Evolutionary conservation across 2,888 invertebrate genomes (phyloP).

Genomic region (Cephalotes varians): DNA sequence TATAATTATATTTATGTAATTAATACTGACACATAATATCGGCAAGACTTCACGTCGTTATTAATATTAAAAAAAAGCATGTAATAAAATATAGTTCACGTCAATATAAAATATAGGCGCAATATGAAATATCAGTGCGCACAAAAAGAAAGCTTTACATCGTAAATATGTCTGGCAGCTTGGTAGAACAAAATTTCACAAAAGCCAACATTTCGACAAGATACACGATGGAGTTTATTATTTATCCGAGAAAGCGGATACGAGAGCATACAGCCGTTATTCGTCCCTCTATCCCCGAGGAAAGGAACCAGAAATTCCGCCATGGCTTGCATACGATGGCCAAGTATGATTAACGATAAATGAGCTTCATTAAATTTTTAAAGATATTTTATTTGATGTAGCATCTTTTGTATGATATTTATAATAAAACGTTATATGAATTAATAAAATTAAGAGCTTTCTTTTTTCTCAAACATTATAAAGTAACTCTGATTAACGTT

Average conservation of each 20-base stretch:
- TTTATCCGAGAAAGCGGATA: constrained; percentile 88
- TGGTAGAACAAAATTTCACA: constrained; percentile 89
- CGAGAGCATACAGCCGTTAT: constrained; percentile 88
- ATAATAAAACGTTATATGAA: not conserved
- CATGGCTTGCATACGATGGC: constrained; percentile 96
- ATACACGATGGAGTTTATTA: constrained; percentile 88
- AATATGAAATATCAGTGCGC: constrained; percentile 2
- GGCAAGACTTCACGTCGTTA: not conserved
- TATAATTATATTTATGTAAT: not conserved
- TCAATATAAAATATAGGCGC: not conserved
- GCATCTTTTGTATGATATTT: constrained; percentile 5
- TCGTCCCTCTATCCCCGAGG: constrained; percentile 92
- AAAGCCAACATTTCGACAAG: constrained; percentile 88
- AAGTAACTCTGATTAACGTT: constrained; percentile 1
- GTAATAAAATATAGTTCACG: not conserved
- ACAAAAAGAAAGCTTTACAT: not conserved
- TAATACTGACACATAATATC: not conserved
- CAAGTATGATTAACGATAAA: constrained; percentile 87
- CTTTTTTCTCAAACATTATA: not conserved
- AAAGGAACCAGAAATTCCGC: constrained; percentile 91
- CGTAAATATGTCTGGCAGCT: constrained; percentile 85
- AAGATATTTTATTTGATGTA: not conserved
- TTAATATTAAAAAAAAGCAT: not conserved
- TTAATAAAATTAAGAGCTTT: not conserved
- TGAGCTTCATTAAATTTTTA: constrained; percentile 4